Percentiles rank a stretch among this genome's conserved stretches.
Evolutionary conservation across 2,888 invertebrate genomes (phyloP).

Genomic region (Tenthredo distinguenda): DNA sequence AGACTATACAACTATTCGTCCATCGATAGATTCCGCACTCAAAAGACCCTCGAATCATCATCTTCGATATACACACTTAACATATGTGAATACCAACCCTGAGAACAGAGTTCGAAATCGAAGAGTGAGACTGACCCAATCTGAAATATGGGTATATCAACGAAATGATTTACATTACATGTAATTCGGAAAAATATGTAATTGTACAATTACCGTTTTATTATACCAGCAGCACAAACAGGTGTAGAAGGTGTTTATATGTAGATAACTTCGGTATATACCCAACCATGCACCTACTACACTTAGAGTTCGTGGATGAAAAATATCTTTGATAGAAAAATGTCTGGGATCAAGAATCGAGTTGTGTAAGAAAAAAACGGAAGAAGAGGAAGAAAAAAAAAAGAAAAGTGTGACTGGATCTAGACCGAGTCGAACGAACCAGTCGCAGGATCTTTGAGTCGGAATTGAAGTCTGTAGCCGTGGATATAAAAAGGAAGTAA

Average conservation of each 20-base stretch:
- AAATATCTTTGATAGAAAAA: neutral
- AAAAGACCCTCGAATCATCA: slow-evolving; percentile 2
- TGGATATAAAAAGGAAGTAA: slow-evolving; percentile 7
- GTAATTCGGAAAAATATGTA: neutral
- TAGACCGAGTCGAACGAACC: slow-evolving; percentile 8
- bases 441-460: slow-evolving; percentile 18
- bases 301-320: neutral
- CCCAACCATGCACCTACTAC: neutral
- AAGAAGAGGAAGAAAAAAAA: neutral
- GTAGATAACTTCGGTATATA: neutral
- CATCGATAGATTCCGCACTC: neutral
- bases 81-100: neutral
- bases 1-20: neutral
- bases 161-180: too few relatives aligned
- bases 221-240: neutral
- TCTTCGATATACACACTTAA: neutral
- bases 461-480: slow-evolving; percentile 32
- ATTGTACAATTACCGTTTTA: neutral
- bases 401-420: neutral
- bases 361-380: neutral
- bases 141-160: neutral
- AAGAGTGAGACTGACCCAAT: neutral
- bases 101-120: neutral
- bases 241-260: neutral
- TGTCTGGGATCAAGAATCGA: neutral